phyloP scores from a whole-genome alignment of 2,888 invertebrate species.

The Quadroppia sp. region DNA sequence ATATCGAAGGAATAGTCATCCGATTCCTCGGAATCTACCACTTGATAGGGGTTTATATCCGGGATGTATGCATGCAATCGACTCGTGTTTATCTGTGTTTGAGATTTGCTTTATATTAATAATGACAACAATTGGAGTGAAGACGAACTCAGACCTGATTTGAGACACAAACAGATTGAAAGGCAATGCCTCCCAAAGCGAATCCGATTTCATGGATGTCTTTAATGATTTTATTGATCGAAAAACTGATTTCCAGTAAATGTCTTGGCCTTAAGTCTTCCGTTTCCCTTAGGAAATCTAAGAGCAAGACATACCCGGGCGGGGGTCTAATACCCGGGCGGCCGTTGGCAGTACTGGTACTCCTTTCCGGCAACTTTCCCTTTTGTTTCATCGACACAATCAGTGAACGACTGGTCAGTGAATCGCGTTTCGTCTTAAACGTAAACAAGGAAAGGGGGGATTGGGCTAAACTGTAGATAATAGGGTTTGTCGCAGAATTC shows the following conservation, averaged over 20 bases:
- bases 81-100: conserved; percentile 40
- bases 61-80: conserved; percentile 49
- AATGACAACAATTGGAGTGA: not conserved
- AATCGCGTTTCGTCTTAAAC: conserved; percentile 32
- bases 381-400: not conserved
- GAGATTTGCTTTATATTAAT: not conserved
- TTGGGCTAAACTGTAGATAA: conserved; percentile 49
- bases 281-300: conserved; percentile 48
- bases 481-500: conserved; percentile 50
- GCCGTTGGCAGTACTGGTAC: not conserved
- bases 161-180: conserved; percentile 49
- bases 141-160: conserved; percentile 42
- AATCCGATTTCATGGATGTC: conserved; percentile 49
- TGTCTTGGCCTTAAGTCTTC: conserved; percentile 47
- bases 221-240: conserved; percentile 47
- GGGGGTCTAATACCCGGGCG: conserved; percentile 46
- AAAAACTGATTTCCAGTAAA: conserved; percentile 48
- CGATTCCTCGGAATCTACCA: conserved; percentile 45
- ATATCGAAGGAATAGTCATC: conserved; percentile 49
- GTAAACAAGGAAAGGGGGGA: conserved; percentile 7
- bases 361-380: conserved; percentile 15
- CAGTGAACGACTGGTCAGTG: conserved; percentile 37
- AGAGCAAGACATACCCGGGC: conserved; percentile 48
- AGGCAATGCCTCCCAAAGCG: conserved; percentile 49
- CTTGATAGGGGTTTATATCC: conserved; percentile 48